These are phyloP conservation scores for Philonicus albiceps DNA, from an alignment of 2,888 invertebrate genomes.

Conservation along the genomic window DNA sequence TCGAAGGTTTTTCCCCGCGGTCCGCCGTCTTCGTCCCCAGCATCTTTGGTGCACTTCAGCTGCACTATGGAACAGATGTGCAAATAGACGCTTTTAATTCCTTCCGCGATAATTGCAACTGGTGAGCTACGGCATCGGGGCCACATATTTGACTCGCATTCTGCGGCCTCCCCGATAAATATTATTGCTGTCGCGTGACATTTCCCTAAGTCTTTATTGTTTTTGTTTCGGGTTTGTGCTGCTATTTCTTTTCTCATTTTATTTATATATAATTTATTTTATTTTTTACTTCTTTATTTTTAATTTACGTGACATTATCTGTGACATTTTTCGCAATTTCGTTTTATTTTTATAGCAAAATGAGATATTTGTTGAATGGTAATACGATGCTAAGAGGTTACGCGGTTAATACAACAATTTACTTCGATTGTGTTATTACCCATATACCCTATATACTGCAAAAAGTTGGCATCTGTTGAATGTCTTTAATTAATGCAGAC, in stretches of 20 bases:
- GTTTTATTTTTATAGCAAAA: neutral
- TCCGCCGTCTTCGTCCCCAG: neutral
- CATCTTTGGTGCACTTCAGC: neutral
- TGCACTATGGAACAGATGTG: conserved; percentile 11
- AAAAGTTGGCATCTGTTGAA: neutral
- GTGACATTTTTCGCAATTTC: neutral
- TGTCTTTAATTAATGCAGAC: neutral
- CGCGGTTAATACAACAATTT: neutral
- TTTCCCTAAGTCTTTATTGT: neutral
- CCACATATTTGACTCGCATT: neutral
- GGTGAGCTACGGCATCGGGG: neutral
- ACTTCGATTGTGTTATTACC: neutral
- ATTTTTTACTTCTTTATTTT: too few species aligned
- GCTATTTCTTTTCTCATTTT: neutral
- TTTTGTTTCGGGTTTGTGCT: neutral
- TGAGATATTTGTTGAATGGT: neutral
- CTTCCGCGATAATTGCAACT: conserved; percentile 11
- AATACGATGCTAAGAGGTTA: neutral
- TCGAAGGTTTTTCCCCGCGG: neutral
- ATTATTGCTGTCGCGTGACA: neutral
- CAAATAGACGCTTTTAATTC: conserved; percentile 18
- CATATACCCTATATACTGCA: neutral
- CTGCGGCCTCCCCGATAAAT: neutral
- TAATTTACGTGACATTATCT: neutral
- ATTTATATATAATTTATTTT: too few species aligned